Evolutionary conservation across 2,797 vertebrate species (phyloP).

Genomic region (Cyprinella venusta): DNA sequence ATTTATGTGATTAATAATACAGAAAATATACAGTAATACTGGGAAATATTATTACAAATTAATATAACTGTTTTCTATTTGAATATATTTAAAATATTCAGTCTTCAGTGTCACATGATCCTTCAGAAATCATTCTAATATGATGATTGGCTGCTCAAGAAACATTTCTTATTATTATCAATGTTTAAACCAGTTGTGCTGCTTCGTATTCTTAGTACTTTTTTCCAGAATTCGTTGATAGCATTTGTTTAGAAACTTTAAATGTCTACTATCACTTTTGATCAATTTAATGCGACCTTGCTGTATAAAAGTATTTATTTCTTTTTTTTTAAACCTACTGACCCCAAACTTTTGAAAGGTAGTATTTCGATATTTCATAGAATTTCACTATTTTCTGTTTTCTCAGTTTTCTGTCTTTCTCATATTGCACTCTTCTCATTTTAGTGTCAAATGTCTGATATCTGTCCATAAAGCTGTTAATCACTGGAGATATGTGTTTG

Average conservation of each 20-base stretch:
- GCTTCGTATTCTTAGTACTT: background rate
- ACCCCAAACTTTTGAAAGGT: background rate
- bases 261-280: background rate
- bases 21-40: background rate
- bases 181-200: background rate
- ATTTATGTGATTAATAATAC: too few relatives aligned
- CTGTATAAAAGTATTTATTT: background rate
- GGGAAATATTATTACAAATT: background rate
- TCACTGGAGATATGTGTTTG: background rate
- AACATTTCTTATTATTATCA: background rate
- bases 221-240: background rate
- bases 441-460: slow-evolving; percentile 18
- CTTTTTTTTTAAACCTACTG: background rate
- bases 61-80: background rate
- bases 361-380: background rate
- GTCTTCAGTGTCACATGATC: background rate
- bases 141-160: background rate
- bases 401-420: background rate
- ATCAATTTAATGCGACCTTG: background rate
- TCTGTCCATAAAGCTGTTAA: slow-evolving; percentile 6
- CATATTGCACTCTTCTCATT: slow-evolving; percentile 15
- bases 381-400: background rate
- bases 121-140: background rate
- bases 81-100: background rate
- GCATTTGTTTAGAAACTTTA: background rate